Base-by-base conservation (phyloP, 2,797 vertebrate genomes). In the Numenius phaeopus region DNA sequence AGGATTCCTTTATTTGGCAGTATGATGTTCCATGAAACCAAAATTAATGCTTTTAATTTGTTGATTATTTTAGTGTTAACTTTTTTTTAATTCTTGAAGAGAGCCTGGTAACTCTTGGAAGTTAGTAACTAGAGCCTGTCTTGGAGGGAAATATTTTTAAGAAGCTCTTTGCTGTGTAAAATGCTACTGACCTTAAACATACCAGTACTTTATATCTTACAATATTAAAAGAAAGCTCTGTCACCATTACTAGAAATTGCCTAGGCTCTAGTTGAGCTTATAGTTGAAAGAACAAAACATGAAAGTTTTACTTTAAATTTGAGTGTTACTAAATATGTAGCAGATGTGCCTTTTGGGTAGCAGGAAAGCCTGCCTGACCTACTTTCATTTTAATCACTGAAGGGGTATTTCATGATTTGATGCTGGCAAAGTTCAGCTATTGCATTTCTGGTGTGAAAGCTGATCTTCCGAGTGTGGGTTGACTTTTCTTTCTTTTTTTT, bases 301-400 rank as follows among this genome's bases (percentile, higher is more conserved):
- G 12, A 6, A 78, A 79, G 32, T 75, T 90, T 84, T 93, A 55
- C 40, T 91, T 90, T 47, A 62, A 19, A 66, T 29, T 40, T 2
- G 47, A 21, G 8, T 72, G 32, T 81, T 90, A 26, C 49, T 81
- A 49, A 82, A 82, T 95, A 70, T 90, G 84, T 79, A 87, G 58
- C 66, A 79, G 55, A 65, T 70, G 37, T 73, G 78, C 47, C 46
- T 83, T 65, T 81, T 67, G 34, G 59, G 44, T 83, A 70, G 67
- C 54, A 94, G 88, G 42, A 91, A 70, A 69, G 15, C 42, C 26
- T 87, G 58, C 57, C 40, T 87, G 92, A 85, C 92, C 78, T 95
- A 83, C 76, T 94, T 96, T 83, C 62, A 47, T 80, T 91, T 87
- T 91, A 89, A 83, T 89, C 52, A 55, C 64, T 57, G 27, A 50